Conservation (phyloP, 2,797 vertebrate species). For the Alca torda region DNA sequence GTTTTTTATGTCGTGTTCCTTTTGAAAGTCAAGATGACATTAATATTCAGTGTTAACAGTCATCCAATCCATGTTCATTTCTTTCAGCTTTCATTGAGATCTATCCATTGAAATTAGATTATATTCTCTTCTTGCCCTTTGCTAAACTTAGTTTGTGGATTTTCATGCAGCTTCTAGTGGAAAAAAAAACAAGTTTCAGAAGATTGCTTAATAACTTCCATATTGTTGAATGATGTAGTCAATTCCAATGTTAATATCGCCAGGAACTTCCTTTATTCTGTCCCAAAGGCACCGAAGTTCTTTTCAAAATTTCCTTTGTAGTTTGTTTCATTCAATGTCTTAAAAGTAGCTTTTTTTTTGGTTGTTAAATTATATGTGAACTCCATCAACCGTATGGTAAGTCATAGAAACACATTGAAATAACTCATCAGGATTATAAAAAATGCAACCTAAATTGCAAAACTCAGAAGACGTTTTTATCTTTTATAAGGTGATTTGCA, state of each 20-base stretch:
- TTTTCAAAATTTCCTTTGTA: background rate
- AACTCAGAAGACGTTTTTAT: background rate
- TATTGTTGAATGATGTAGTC: background rate
- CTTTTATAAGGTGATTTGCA: background rate
- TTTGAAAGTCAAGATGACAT: background rate
- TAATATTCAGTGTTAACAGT: background rate
- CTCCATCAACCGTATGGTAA: background rate
- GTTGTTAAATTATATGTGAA: background rate
- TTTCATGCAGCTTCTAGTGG: background rate
- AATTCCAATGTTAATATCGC: background rate
- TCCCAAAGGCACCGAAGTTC: background rate
- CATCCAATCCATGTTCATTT: background rate
- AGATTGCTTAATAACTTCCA: background rate
- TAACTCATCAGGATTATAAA: background rate
- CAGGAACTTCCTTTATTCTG: background rate
- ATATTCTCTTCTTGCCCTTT: background rate
- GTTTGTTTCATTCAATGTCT: background rate
- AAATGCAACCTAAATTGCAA: background rate
- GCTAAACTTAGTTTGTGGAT: background rate
- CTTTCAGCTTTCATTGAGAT: background rate
- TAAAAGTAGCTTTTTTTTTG: background rate
- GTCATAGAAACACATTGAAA: background rate
- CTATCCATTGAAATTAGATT: background rate
- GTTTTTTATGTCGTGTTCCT: background rate
- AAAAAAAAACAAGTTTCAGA: background rate